These are phyloP conservation scores for Pheosia tremula DNA, from an alignment of 2,888 invertebrate species.

Conservation along the genomic window DNA sequence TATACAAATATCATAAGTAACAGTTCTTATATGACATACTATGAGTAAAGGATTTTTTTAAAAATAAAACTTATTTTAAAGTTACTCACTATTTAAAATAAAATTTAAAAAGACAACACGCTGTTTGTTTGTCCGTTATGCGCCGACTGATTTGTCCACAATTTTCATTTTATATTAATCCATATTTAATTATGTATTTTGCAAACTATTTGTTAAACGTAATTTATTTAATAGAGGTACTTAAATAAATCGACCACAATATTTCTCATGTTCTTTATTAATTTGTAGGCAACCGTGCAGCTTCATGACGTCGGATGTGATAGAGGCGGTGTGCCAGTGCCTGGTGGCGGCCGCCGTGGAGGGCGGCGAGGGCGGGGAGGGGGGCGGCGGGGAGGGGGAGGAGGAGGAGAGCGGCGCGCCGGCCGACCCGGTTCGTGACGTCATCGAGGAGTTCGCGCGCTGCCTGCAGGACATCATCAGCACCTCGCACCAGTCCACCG, in stretches of 20 bases:
- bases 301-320: conserved; percentile 96
- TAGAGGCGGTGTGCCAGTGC: conserved; percentile 98
- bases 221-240: no score
- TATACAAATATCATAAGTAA: no score
- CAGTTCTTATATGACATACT: no score
- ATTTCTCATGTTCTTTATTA: background rate
- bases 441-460: conserved; percentile 97
- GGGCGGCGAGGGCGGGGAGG: conserved; percentile 81
- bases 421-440: conserved; percentile 86
- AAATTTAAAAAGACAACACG: no score
- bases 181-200: no score
- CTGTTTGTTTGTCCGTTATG: no score
- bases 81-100: no score
- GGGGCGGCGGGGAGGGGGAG: background rate
- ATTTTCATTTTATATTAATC: no score
- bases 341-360: conserved; percentile 97
- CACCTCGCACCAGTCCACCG: conserved; percentile 59
- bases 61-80: no score
- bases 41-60: no score
- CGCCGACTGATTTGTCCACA: no score
- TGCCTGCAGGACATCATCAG: conserved; percentile 96
- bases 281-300: conserved; percentile 91
- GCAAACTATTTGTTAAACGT: no score
- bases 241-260: background rate
- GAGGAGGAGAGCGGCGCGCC: conserved; percentile 71